These are phyloP conservation scores for Hylyphantes graminicola DNA, from an alignment of 1,140 invertebrate species.

Conservation along the genomic window DNA sequence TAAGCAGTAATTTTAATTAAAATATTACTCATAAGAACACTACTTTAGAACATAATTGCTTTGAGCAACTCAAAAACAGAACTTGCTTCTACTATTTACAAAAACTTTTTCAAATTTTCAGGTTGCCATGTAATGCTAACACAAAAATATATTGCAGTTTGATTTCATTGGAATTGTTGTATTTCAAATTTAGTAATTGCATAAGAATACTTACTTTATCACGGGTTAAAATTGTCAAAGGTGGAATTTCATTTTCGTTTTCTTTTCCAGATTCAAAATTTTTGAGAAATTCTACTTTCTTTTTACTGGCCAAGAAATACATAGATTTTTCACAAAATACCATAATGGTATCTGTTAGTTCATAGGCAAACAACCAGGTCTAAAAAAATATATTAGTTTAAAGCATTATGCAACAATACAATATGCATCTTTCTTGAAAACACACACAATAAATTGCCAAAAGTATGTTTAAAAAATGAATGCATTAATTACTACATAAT, in stretches of 20 bases:
- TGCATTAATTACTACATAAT: too few relatives aligned
- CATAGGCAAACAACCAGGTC: conserved; percentile 98
- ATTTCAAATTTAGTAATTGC: background rate
- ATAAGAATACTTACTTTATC: conserved; percentile 81
- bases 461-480: background rate
- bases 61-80: too few relatives aligned
- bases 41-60: too few relatives aligned
- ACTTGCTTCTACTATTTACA: too few relatives aligned
- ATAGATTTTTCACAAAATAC: conserved; percentile 87
- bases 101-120: too few relatives aligned
- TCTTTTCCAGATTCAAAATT: conserved; percentile 90
- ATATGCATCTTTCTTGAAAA: background rate
- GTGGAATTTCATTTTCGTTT: conserved; percentile 81
- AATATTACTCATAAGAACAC: too few relatives aligned
- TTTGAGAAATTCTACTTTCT: conserved; percentile 96
- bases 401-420: background rate
- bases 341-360: conserved; percentile 94
- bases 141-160: too few relatives aligned
- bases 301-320: conserved; percentile 94
- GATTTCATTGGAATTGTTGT: background rate
- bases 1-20: too few relatives aligned
- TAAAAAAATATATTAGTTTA: conserved; percentile 69
- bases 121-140: too few relatives aligned
- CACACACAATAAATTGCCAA: background rate
- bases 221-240: conserved; percentile 87